These are phyloP conservation scores for Brachionus rubens DNA, from an alignment of 1,140 invertebrate species.

Conservation along the genomic window DNA sequence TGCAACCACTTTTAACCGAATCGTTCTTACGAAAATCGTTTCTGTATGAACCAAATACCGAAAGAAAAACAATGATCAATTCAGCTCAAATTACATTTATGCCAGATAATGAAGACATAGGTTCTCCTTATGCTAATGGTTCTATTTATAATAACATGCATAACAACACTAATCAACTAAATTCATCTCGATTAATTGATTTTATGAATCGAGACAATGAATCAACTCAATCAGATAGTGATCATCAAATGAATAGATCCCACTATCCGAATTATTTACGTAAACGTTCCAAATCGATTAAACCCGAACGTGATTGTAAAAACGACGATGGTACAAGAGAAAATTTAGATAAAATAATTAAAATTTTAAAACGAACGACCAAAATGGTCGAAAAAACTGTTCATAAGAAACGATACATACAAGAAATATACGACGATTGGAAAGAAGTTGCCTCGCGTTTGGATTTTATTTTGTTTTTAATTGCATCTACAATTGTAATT, in stretches of 20 bases:
- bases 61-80: neutral
- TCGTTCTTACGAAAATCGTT: neutral
- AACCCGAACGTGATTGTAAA: neutral
- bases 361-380: conserved; percentile 16
- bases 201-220: neutral
- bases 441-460: conserved; percentile 23
- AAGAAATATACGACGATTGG: conserved; percentile 40
- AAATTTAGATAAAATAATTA: neutral
- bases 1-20: neutral
- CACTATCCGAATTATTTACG: neutral
- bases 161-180: neutral
- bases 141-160: neutral
- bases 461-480: conserved; percentile 2
- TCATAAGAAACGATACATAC: neutral
- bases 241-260: neutral
- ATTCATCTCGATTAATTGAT: neutral
- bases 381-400: neutral
- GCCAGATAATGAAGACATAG: neutral
- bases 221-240: conserved; percentile 2
- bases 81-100: neutral
- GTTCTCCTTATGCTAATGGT: neutral
- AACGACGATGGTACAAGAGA: neutral
- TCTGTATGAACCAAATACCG: neutral
- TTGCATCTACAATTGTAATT: conserved; percentile 10
- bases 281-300: neutral